These are phyloP conservation scores for Aricia artaxerxes DNA, from an alignment of 2,888 invertebrate genomes.

Conservation along the genomic window DNA sequence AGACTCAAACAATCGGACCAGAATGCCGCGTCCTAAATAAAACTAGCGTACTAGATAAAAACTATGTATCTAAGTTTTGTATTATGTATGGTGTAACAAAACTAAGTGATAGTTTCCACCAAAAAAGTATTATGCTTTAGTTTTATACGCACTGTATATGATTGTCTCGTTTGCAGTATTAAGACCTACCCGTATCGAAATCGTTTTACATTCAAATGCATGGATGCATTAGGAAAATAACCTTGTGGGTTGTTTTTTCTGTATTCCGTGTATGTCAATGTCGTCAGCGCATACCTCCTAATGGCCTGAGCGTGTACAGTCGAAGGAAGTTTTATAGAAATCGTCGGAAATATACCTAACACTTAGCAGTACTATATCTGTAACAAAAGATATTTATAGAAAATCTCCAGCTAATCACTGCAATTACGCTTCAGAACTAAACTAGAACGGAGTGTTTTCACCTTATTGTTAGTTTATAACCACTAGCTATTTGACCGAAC, in stretches of 20 bases:
- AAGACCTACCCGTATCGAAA: not conserved
- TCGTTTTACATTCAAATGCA: constrained; percentile 21
- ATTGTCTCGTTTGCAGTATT: too few species aligned
- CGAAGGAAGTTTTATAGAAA: constrained; percentile 22
- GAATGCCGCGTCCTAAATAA: too few species aligned
- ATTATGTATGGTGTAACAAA: too few species aligned
- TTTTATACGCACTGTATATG: too few species aligned
- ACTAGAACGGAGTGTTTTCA: not conserved
- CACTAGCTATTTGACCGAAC: too few species aligned
- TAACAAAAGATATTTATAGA: constrained; percentile 20
- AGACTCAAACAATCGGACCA: too few species aligned
- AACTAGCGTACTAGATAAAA: too few species aligned
- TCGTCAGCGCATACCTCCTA: constrained; percentile 24
- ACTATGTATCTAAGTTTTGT: too few species aligned
- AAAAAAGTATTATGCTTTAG: too few species aligned
- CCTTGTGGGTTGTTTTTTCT: constrained; percentile 26
- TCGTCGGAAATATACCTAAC: constrained; percentile 21
- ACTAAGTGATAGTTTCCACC: too few species aligned
- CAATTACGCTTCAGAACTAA: not conserved
- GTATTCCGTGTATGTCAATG: constrained; percentile 31
- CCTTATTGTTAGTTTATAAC: not conserved
- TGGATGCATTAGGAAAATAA: constrained; percentile 27
- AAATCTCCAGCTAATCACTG: not conserved
- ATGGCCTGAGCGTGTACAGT: constrained; percentile 28
- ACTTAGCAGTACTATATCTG: not conserved